phyloP scores from a whole-genome alignment of 2,113 vertebrate species.

The Dascyllus trimaculatus region DNA sequence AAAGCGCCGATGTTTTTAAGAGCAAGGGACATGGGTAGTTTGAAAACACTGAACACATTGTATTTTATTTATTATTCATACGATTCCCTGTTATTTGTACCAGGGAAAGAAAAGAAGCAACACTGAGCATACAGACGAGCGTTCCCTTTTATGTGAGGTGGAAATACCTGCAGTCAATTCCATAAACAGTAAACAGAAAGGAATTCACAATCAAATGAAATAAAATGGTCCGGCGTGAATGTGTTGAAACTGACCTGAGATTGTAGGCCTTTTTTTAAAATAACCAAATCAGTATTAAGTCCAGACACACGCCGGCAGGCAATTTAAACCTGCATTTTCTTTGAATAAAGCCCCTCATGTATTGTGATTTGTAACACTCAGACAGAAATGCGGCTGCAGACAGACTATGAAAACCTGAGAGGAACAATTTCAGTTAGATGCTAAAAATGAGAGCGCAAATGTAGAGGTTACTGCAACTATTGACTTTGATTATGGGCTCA shows the following conservation, averaged over 20 bases:
- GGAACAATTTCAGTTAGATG: neutral
- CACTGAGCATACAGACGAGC: neutral
- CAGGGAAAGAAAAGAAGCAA: neutral
- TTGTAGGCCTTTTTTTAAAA: neutral
- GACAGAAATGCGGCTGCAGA: neutral
- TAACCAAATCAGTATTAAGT: neutral
- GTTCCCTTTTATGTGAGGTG: neutral
- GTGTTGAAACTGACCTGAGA: neutral
- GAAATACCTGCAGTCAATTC: neutral
- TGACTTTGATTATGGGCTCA: slow-evolving; percentile 7
- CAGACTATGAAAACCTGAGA: neutral
- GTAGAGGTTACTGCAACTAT: neutral
- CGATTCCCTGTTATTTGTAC: neutral
- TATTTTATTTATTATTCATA: neutral
- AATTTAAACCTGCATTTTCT: neutral
- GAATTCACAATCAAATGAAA: neutral
- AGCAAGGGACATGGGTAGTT: too few species aligned
- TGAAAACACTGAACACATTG: too few species aligned
- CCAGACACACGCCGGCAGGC: neutral
- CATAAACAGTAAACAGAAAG: neutral
- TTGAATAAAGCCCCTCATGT: neutral
- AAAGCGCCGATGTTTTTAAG: too few species aligned
- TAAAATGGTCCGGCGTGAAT: too few species aligned
- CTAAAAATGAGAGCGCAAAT: neutral
- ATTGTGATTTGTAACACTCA: neutral